Evolutionary conservation across 2,888 invertebrate genomes (phyloP), one percentile per base, ranked within the genome.

Genomic region (Chesias legatella): DNA sequence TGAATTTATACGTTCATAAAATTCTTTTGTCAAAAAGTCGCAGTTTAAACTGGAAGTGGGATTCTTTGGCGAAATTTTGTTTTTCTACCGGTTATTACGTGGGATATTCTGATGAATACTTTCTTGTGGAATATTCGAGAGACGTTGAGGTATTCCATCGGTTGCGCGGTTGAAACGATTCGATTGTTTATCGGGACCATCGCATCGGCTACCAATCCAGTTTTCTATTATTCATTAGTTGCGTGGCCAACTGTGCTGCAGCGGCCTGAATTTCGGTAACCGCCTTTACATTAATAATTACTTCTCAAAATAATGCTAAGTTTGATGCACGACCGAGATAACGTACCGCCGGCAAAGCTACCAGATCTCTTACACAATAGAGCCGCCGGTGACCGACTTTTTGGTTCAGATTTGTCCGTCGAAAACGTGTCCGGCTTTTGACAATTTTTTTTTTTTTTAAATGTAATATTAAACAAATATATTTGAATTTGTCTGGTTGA

Each of bases 241-340:
- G 43, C 48, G 55, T 50, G 56, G 53, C 53, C 64, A 73, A 67
- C 71, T 60, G 73, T 73, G 67, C 65, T 74, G 74, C 68, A 63
- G 51, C 67, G 75, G 73, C 74, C 82, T 76, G 80, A 85, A 85
- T 83, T 86, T 85, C 86, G 83, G 85, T 83, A 81, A 80, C 81
- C 69, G 69, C 69, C 69, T 73, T 67, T 67, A 84, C 78, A 83
- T 85, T 85, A 84, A 85, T 88, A 88, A 88, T 88, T 88, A 86
- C 86, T 85, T 84, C 82, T 84, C 86, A 85, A 85, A 84, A 88
- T 88, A 88, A 84, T 84, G 67, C 83, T 78, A 77, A 78, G 67
- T 74, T 58, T 50, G 86, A 88, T 88, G 64, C 86, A 88, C 86
- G 86, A 88, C 67, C 56, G 4, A n/a, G 86, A 86, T 86, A 85